Conservation (phyloP, 1,140 invertebrate species). For the Pissodes strobi region DNA sequence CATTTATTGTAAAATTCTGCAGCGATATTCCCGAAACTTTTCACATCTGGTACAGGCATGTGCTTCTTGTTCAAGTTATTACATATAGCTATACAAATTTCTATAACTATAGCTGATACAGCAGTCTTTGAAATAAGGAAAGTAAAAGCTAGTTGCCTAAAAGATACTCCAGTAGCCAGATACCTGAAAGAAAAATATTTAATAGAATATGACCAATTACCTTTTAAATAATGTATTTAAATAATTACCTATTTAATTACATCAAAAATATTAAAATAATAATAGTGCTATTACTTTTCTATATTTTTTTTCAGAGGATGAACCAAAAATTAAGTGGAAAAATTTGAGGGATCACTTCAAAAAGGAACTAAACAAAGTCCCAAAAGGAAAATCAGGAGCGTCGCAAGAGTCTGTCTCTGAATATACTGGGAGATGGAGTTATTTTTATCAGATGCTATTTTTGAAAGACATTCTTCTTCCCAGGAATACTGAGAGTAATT, state of each 20-base stretch:
- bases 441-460: no score
- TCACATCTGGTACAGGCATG: background rate
- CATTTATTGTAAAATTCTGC: constrained; percentile 47
- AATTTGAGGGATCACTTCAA: no score
- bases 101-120: constrained; percentile 24
- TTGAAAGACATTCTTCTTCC: no score
- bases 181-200: no score
- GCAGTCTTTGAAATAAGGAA: constrained; percentile 31
- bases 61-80: constrained; percentile 44
- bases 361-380: no score
- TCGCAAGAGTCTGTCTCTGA: background rate
- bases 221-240: no score
- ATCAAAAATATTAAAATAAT: background rate
- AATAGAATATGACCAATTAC: no score
- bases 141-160: no score
- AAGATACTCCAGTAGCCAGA: no score
- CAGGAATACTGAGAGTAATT: no score
- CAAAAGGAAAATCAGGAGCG: no score
- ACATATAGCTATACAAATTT: constrained; percentile 47
- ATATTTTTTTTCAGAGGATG: background rate
- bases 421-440: background rate
- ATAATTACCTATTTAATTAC: background rate
- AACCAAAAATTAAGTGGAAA: no score
- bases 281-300: background rate
- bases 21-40: constrained; percentile 19